phyloP scores from a whole-genome alignment of 2,888 invertebrate species.

The Drosophila paranaensis region DNA sequence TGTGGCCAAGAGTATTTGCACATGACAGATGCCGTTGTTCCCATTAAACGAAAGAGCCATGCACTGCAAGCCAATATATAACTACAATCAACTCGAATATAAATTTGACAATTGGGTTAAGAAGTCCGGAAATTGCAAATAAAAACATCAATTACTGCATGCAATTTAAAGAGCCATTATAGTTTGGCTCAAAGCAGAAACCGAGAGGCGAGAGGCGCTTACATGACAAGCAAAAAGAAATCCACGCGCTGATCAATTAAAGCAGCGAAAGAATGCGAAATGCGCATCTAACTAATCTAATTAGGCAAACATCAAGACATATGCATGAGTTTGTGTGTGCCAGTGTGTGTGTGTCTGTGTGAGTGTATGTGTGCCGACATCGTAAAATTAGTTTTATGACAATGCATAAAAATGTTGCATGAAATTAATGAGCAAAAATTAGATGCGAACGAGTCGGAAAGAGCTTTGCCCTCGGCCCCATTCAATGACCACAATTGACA shows the following conservation, averaged over 20 bases:
- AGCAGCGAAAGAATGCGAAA: slow-evolving; percentile 48
- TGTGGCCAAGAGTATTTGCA: slow-evolving; percentile 30
- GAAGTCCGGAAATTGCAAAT: slow-evolving; percentile 21
- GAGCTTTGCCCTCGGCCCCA: slow-evolving; percentile 26
- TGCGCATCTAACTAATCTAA: slow-evolving; percentile 74
- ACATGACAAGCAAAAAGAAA: slow-evolving; percentile 42
- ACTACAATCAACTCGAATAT: slow-evolving; percentile 20
- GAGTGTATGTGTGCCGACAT: slow-evolving; percentile 39
- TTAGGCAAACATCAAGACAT: slow-evolving; percentile 61
- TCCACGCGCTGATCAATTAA: slow-evolving; percentile 33
- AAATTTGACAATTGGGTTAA: slow-evolving; percentile 32
- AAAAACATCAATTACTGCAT: slow-evolving; percentile 18
- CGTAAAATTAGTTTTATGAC: slow-evolving; percentile 80
- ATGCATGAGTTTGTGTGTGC: not conserved
- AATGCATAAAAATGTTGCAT: slow-evolving; percentile 79
- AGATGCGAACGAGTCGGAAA: slow-evolving; percentile 49
- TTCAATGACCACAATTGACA: slow-evolving; percentile 70
- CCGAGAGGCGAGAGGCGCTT: not conserved
- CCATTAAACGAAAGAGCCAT: slow-evolving; percentile 49
- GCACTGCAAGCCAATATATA: slow-evolving; percentile 14
- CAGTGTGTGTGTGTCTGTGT: slow-evolving; percentile 22
- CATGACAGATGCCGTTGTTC: slow-evolving; percentile 37
- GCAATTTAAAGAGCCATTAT: slow-evolving; percentile 11
- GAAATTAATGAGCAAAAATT: slow-evolving; percentile 79
- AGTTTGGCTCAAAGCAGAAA: slow-evolving; percentile 6